Evolutionary conservation across 2,797 vertebrate species (phyloP).

Genomic region (Parotocinclus haroldoi): DNA sequence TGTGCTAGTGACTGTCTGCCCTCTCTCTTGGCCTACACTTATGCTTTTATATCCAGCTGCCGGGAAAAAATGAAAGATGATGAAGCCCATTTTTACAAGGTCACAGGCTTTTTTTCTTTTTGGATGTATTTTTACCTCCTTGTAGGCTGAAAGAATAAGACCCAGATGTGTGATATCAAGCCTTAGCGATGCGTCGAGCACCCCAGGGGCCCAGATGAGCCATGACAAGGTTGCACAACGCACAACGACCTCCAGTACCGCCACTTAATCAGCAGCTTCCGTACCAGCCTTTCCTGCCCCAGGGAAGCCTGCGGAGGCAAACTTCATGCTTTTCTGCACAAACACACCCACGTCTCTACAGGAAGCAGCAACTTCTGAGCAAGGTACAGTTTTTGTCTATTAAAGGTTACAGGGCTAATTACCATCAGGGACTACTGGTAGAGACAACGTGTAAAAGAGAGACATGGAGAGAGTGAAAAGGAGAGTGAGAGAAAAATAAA

Average conservation of each 20-base stretch:
- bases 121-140: constrained; percentile 72
- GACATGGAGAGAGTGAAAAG: not conserved
- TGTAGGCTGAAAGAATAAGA: constrained; percentile 53
- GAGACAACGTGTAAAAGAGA: not conserved
- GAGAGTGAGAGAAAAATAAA: not conserved
- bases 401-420: constrained; percentile 43
- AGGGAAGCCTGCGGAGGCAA: constrained; percentile 44
- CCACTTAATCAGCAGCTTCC: constrained; percentile 74
- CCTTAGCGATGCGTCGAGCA: constrained; percentile 60
- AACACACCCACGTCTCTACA: constrained; percentile 9
- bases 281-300: constrained; percentile 30
- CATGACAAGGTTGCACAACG: constrained; percentile 78
- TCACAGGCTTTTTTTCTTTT: constrained; percentile 52
- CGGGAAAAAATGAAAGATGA: constrained; percentile 55
- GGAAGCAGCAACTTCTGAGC: constrained; percentile 7
- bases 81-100: constrained; percentile 71
- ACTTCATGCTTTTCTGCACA: constrained; percentile 9
- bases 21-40: constrained; percentile 68
- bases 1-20: constrained; percentile 58
- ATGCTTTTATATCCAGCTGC: constrained; percentile 64
- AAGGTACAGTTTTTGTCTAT: constrained; percentile 20
- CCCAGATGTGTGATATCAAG: constrained; percentile 56
- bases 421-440: constrained; percentile 30
- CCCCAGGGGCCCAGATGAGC: constrained; percentile 63
- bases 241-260: constrained; percentile 71